Conservation (phyloP, 2,113 vertebrate genomes). For the Caretta caretta region DNA sequence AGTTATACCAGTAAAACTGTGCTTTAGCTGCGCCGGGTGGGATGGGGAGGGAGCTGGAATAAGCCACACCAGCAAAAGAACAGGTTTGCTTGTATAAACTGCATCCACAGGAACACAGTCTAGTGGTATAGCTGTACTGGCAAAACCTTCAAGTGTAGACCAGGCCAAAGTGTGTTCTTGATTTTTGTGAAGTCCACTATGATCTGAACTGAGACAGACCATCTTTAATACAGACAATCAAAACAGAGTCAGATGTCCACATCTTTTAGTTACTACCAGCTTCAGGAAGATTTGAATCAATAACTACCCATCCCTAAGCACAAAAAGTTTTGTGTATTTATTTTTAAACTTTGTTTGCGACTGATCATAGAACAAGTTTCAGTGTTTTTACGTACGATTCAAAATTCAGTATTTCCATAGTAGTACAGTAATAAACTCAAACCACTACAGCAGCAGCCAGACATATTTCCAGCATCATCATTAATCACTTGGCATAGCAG, state of each 20-base stretch:
- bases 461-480: background rate
- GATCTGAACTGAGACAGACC: background rate
- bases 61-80: background rate
- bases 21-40: background rate
- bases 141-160: background rate
- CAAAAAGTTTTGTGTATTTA: background rate
- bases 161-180: background rate
- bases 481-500: accelerated
- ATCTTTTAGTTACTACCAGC: accelerated
- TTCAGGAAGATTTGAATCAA: background rate
- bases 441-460: background rate
- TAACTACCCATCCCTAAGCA: background rate
- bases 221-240: background rate
- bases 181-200: background rate
- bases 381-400: accelerated
- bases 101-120: background rate
- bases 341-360: background rate
- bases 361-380: accelerated
- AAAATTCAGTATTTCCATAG: background rate
- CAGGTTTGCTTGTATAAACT: background rate
- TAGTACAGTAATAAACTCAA: background rate
- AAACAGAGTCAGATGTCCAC: background rate
- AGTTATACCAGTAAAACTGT: background rate
- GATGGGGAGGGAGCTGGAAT: background rate
- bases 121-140: background rate